These are phyloP conservation scores for Apis florea DNA, from an alignment of 1,140 invertebrate species.

Conservation along the genomic window DNA sequence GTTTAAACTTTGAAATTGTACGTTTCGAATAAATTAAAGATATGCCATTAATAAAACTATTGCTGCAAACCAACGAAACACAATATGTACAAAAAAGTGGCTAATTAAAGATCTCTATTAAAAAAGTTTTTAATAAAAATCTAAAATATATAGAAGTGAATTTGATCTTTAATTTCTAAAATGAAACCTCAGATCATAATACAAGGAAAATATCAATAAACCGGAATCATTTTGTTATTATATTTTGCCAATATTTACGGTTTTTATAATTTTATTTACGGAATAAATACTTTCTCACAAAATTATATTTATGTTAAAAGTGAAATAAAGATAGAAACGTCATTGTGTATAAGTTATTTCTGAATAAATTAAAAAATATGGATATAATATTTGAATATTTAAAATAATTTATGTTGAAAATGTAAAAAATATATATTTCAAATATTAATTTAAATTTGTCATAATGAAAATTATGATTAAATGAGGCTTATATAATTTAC, in stretches of 20 bases:
- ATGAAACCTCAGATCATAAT: not conserved
- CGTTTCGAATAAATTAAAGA: not conserved
- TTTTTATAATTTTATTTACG: not conserved
- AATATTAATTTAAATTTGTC: not conserved
- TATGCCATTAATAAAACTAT: not conserved
- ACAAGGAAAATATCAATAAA: conserved; percentile 24
- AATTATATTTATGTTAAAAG: not conserved
- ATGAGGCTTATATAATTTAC: not conserved
- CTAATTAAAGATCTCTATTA: not conserved
- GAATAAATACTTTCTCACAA: not conserved
- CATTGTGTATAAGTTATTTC: not conserved
- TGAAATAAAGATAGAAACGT: not conserved
- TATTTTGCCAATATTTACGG: not conserved
- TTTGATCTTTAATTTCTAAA: conserved; percentile 22
- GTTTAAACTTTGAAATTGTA: not conserved
- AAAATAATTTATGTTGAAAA: no score
- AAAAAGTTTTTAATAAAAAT: not conserved
- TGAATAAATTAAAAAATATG: not conserved
- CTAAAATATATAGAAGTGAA: conserved; percentile 26
- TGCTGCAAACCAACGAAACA: not conserved
- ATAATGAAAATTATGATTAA: not conserved
- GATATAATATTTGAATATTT: no score
- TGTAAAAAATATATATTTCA: not conserved
- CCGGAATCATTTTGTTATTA: conserved; percentile 10
- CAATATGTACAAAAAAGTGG: conserved; percentile 22